Conservation (phyloP, 2,113 vertebrate species). For the Crotalus helleri region DNA sequence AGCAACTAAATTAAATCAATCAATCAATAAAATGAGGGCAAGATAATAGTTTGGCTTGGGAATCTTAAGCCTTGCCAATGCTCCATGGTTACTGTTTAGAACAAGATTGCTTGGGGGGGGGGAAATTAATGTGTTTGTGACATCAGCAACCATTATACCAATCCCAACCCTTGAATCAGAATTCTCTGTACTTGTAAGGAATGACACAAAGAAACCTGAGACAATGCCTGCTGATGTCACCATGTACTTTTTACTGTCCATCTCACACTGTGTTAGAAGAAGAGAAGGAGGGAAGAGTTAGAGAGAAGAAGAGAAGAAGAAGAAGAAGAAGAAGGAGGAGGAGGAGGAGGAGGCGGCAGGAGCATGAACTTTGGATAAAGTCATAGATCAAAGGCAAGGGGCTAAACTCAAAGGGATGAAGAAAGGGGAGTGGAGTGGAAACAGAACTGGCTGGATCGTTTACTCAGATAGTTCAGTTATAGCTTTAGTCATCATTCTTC, state of each 20-base stretch:
- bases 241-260: neutral
- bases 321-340: neutral
- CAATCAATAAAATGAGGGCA: neutral
- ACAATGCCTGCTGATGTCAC: conserved; percentile 17
- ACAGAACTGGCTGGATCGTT: neutral
- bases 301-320: neutral
- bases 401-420: neutral
- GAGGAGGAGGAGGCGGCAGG: neutral
- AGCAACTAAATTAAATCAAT: neutral
- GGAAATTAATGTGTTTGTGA: neutral
- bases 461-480: neutral
- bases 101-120: neutral
- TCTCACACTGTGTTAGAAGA: neutral
- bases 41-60: neutral
- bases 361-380: neutral
- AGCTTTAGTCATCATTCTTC: neutral
- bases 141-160: neutral
- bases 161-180: neutral
- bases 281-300: neutral
- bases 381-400: neutral
- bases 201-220: neutral
- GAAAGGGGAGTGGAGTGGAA: neutral
- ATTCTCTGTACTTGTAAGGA: neutral
- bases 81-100: neutral
- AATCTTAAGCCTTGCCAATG: neutral